Evolutionary conservation across 2,113 vertebrate species (phyloP), one percentile per base, ranked within the genome.

Genomic region (Sitta europaea): DNA sequence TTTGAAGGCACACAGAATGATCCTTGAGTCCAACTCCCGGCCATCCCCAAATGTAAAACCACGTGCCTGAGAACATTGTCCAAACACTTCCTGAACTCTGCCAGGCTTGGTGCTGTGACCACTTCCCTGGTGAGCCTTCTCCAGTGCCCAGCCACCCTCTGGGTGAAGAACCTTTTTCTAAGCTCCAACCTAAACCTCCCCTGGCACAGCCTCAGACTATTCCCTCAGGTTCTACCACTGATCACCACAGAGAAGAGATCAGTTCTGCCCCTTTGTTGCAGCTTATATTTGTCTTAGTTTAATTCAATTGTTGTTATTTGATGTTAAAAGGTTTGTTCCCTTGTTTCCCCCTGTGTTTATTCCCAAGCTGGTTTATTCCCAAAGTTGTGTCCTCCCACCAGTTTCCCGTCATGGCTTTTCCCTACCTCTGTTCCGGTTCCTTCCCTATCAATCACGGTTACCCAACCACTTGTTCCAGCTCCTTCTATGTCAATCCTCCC

Each of bases 21-120:
- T 38, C 18, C 27, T 59, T 0, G 0, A 33, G 45, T 59, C 5
- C 22, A 22, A 0, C 14, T 35, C 18, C 20, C 0, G 1, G 42
- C 5, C 16, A 59, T 27, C 18, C 18, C 18, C 45, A 28, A 12
- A 6, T 28, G 45, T 38, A 13, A 58, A 18, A 18, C 6, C 27
- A 6, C 7, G 9, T 45, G 3, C 36, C 6, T 0, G 3, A 68
- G 27, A 51, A 6, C 9, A 36, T 23, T 33, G 15, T 28, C 7
- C 27, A 43, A 59, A 59, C 1, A 4, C 21, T 33, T 67, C 21
- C 11, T 36, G 18, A 43, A 3, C 17, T 51, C 71, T 58, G 9
- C 9, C 17, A 43, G 43, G 17, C 11, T 42, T 66, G 13, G 9
- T 51, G 36, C 36, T 58, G 9, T 42, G 4, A 31, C 20, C 24